Evolutionary conservation across 2,888 invertebrate genomes (phyloP).

Genomic region (Lutraria lutraria): DNA sequence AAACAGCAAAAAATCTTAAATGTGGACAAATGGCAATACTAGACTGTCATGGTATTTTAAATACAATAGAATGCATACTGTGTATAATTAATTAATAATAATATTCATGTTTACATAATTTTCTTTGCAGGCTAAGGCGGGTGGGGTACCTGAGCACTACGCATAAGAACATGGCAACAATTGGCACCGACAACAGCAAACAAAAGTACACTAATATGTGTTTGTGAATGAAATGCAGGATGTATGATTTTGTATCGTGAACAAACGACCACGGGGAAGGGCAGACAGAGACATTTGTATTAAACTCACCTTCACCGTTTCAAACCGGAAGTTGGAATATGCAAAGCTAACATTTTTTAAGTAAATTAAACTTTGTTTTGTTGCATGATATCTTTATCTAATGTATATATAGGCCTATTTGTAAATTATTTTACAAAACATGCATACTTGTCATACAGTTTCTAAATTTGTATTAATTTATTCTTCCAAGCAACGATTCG

Average conservation of each 20-base stretch:
- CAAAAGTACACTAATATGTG: background rate
- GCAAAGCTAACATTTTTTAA: background rate
- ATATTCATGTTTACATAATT: background rate
- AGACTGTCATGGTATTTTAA: background rate
- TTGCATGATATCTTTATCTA: background rate
- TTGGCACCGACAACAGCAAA: background rate
- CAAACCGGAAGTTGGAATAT: conserved; percentile 33
- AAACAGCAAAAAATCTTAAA: background rate
- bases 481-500: background rate
- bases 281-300: background rate
- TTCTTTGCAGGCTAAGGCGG: background rate
- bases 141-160: background rate
- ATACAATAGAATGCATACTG: background rate
- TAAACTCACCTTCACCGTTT: conserved; percentile 48
- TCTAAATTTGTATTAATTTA: background rate
- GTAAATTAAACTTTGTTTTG: conserved; percentile 11
- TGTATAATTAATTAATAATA: too few relatives aligned
- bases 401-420: too few relatives aligned
- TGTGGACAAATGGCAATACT: background rate
- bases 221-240: background rate
- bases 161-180: background rate
- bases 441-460: background rate
- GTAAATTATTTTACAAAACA: too few relatives aligned
- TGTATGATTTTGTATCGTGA: background rate
- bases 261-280: background rate